Evolutionary conservation across 2,797 vertebrate genomes (phyloP).

Genomic region (Apodemus agrarius): DNA sequence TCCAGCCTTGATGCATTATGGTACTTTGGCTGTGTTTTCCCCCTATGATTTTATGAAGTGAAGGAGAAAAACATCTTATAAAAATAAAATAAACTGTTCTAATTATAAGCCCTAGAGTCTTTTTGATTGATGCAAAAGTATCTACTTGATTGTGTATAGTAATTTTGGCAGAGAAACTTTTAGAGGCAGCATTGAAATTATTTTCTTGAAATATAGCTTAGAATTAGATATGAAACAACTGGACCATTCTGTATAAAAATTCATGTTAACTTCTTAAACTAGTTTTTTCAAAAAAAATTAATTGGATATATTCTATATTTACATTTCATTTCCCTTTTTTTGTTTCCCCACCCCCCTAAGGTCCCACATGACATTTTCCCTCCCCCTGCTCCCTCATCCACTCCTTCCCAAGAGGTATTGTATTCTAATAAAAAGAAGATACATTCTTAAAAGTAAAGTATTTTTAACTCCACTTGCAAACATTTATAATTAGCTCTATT

Average conservation of each 20-base stretch:
- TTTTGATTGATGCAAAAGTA: constrained; percentile 57
- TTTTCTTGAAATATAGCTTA: constrained; percentile 33
- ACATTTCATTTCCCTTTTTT: no score
- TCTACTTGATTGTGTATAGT: not conserved
- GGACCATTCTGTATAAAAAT: constrained; percentile 47
- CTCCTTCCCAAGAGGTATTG: no score
- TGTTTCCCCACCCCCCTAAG: no score
- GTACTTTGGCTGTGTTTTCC: constrained; percentile 44
- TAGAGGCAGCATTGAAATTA: constrained; percentile 39
- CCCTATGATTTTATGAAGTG: constrained; percentile 20
- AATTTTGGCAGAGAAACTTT: constrained; percentile 45
- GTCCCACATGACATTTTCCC: no score
- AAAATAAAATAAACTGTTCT: constrained; percentile 66
- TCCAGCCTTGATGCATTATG: not conserved
- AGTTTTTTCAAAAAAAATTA: no score
- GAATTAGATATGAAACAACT: constrained; percentile 45
- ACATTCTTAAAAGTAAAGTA: not conserved
- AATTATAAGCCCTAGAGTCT: constrained; percentile 11
- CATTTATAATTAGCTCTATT: not conserved
- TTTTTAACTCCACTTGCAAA: constrained; percentile 13
- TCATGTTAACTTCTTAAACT: not conserved
- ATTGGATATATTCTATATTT: no score
- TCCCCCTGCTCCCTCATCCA: no score
- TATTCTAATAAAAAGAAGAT: constrained; percentile 48
- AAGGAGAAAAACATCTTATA: constrained; percentile 17